Conservation (phyloP, 2,888 invertebrate species). For the Coleophora flavipennella region DNA sequence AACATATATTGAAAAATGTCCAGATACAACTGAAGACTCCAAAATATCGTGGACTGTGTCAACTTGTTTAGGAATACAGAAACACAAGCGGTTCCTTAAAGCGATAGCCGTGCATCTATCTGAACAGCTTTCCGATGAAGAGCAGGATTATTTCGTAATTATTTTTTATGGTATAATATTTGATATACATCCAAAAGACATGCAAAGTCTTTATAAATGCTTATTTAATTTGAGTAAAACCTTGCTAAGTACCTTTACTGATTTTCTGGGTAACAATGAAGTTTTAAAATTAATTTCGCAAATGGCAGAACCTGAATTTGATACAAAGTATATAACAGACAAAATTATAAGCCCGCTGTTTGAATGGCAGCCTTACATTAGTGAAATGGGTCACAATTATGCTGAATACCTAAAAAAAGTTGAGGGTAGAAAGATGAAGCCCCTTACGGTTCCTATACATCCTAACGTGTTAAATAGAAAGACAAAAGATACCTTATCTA, state of each 20-base stretch:
- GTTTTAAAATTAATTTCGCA: constrained; percentile 54
- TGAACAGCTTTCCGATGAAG: constrained; percentile 38
- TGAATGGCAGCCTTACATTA: constrained; percentile 56
- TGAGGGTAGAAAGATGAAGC: constrained; percentile 38
- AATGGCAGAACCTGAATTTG: constrained; percentile 59
- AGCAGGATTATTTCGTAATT: constrained; percentile 49
- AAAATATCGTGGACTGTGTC: constrained; percentile 56
- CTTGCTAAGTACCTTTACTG: constrained; percentile 43
- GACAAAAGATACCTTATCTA: not conserved
- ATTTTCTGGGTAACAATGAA: constrained; percentile 57
- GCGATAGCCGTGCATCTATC: constrained; percentile 34
- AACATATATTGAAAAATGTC: constrained; percentile 47
- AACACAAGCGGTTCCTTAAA: constrained; percentile 40
- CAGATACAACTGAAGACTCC: constrained; percentile 37
- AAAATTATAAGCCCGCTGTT: constrained; percentile 64
- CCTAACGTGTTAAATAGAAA: constrained; percentile 46
- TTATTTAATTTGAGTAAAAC: constrained; percentile 53
- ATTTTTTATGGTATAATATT: constrained; percentile 45
- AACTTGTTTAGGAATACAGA: constrained; percentile 48
- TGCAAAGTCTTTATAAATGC: constrained; percentile 47
- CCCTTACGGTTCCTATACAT: constrained; percentile 43
- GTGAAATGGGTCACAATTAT: constrained; percentile 52
- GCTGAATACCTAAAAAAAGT: constrained; percentile 41
- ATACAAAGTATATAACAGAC: constrained; percentile 60
- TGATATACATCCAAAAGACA: constrained; percentile 39